Percentiles rank a stretch among this genome's conserved stretches.
Evolutionary conservation across 2,888 invertebrate species (phyloP).

Genomic region (Therioaphis trifolii): DNA sequence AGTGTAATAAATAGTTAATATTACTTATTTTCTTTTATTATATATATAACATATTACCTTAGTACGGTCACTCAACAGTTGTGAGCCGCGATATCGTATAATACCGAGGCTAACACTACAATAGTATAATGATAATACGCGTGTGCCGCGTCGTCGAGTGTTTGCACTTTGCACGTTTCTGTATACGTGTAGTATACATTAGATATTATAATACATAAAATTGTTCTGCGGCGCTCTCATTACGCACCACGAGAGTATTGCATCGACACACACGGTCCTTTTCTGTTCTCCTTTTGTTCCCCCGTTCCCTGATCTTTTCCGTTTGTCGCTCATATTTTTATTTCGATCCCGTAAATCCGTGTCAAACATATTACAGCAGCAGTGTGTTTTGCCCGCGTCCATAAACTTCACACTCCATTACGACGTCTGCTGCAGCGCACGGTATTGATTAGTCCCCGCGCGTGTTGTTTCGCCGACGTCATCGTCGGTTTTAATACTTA

Average conservation of each 20-base stretch:
- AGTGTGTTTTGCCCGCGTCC: slow-evolving; percentile 14
- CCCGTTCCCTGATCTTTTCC: background rate
- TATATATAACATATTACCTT: too few species aligned
- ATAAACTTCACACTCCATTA: slow-evolving; percentile 53
- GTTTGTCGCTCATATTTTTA: slow-evolving; percentile 46
- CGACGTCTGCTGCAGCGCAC: slow-evolving; percentile 51
- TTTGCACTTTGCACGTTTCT: slow-evolving; percentile 5
- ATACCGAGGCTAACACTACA: too few species aligned
- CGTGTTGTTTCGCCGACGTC: background rate
- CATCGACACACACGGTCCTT: background rate
- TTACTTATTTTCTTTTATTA: too few species aligned
- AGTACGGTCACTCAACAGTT: too few species aligned
- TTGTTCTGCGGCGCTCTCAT: too few species aligned
- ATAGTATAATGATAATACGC: too few species aligned
- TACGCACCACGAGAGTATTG: slow-evolving; percentile 1
- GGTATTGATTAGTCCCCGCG: slow-evolving; percentile 50
- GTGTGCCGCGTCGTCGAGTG: background rate
- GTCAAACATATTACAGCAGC: too few species aligned
- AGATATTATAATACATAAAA: too few species aligned
- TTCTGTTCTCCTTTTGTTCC: background rate
- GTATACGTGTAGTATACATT: too few species aligned
- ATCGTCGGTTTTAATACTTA: background rate
- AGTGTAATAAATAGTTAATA: too few species aligned
- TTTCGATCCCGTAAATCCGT: slow-evolving; percentile 41
- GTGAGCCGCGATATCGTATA: too few species aligned